phyloP scores from a whole-genome alignment of 2,113 vertebrate species.

The Oncorhynchus masou region DNA sequence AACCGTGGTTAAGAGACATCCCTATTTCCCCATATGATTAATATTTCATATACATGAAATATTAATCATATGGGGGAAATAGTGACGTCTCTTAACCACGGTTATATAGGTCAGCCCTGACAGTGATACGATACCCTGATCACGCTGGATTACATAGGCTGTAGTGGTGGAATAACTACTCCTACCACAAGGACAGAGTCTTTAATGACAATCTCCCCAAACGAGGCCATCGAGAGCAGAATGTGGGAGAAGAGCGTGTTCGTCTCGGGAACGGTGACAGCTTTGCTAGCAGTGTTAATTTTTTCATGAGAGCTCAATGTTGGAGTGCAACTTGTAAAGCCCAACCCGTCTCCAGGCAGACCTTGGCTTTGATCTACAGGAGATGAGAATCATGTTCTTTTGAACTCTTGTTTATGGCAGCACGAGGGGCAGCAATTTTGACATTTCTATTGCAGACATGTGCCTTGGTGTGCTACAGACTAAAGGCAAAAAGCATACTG shows the following conservation, averaged over 20 bases:
- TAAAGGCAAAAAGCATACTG: background rate
- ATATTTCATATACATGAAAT: too few relatives aligned
- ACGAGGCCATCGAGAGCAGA: background rate
- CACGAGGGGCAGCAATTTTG: background rate
- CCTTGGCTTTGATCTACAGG: slow-evolving; percentile 24
- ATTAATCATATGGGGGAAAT: slow-evolving; percentile 21
- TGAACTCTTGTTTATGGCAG: too few relatives aligned
- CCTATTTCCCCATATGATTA: slow-evolving; percentile 24
- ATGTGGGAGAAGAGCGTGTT: background rate
- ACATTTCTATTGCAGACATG: background rate
- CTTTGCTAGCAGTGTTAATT: slow-evolving; percentile 9
- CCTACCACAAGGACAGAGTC: slow-evolving; percentile 19
- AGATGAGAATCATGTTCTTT: too few relatives aligned
- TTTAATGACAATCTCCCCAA: slow-evolving; percentile 13
- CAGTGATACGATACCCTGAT: slow-evolving; percentile 19
- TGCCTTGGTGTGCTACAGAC: background rate
- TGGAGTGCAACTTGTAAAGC: background rate
- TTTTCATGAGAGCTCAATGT: background rate
- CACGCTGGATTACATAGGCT: slow-evolving; percentile 29
- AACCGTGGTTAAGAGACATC: slow-evolving; percentile 41
- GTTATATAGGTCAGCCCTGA: slow-evolving; percentile 15
- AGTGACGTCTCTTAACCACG: slow-evolving; percentile 41
- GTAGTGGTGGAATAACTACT: slow-evolving; percentile 8
- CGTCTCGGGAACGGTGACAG: slow-evolving; percentile 2
- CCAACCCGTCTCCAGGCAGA: slow-evolving; percentile 19